Conservation (phyloP, 2,797 vertebrate genomes). For the Choloepus didactylus region DNA sequence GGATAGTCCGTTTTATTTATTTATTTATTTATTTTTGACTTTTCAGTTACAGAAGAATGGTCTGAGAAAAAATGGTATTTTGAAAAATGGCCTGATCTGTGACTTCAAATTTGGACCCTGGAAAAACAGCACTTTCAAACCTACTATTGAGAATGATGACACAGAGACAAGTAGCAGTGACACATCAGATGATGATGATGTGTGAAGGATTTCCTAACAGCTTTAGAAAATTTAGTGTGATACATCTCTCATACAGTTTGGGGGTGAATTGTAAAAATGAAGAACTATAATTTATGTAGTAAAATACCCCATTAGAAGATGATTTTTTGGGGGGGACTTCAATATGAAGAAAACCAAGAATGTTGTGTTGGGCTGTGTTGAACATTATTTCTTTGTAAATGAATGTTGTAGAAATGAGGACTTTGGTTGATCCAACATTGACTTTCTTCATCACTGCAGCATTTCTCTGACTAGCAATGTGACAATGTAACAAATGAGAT, state of each 20-base stretch:
- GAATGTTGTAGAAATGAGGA: slow-evolving; percentile 87
- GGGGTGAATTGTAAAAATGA: slow-evolving; percentile 84
- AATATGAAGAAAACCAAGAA: slow-evolving; percentile 83
- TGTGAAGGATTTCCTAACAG: slow-evolving; percentile 84
- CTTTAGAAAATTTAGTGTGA: slow-evolving; percentile 79
- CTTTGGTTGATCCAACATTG: slow-evolving; percentile 85
- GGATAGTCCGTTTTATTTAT: neutral
- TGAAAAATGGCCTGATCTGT: slow-evolving; percentile 89
- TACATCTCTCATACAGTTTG: slow-evolving; percentile 82
- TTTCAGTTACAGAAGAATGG: slow-evolving; percentile 91
- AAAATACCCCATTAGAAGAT: slow-evolving; percentile 81
- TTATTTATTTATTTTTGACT: slow-evolving; percentile 65
- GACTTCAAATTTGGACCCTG: slow-evolving; percentile 88
- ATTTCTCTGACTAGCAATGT: slow-evolving; percentile 89
- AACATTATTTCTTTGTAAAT: slow-evolving; percentile 87
- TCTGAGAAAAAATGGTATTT: slow-evolving; percentile 89
- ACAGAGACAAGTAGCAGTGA: slow-evolving; percentile 92
- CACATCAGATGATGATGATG: slow-evolving; percentile 91
- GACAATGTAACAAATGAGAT: slow-evolving; percentile 88
- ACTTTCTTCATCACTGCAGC: slow-evolving; percentile 87
- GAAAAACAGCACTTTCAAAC: slow-evolving; percentile 89
- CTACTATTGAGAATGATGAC: slow-evolving; percentile 88
- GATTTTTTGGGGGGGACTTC: slow-evolving; percentile 80
- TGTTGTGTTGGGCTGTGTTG: slow-evolving; percentile 85
- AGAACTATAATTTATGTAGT: slow-evolving; percentile 84